Evolutionary conservation across 35 echinoderm and acorn worm species (phyloP).

Genomic region (Heliocidaris tuberculata): DNA sequence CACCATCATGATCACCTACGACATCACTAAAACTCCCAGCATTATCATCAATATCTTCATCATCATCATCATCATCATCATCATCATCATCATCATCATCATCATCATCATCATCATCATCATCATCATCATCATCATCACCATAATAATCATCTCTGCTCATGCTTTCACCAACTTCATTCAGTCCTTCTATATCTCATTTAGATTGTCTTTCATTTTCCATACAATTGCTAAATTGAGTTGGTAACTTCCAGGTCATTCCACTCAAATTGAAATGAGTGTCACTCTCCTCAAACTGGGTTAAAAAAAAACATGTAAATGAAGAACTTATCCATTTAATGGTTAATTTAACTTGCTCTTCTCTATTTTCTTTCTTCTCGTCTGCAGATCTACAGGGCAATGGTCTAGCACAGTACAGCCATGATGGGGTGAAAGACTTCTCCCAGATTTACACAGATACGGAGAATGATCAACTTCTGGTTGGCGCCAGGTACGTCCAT

Average conservation of each 20-base stretch:
- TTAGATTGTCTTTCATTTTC: neutral
- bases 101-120: neutral
- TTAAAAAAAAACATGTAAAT: conserved; percentile 12
- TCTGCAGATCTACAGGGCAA: conserved; percentile 7
- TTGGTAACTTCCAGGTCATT: neutral
- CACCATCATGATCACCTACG: neutral
- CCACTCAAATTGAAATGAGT: neutral
- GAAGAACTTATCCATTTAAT: neutral
- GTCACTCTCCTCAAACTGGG: neutral
- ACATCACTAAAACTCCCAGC: neutral
- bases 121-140: neutral
- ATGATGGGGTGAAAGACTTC: conserved; percentile 34
- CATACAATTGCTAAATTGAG: neutral
- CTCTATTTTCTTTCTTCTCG: neutral
- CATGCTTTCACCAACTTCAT: neutral
- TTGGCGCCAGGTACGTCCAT: conserved; percentile 6
- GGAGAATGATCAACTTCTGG: conserved; percentile 9
- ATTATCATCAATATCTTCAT: neutral
- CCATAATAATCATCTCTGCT: neutral
- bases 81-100: neutral
- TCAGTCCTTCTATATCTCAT: neutral
- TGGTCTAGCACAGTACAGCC: conserved; percentile 39
- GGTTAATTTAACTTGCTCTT: neutral
- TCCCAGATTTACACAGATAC: conserved; percentile 13
- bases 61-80: neutral